These are phyloP conservation scores for Synanceia verrucosa DNA, from an alignment of 2,797 vertebrate genomes.

Conservation along the genomic window DNA sequence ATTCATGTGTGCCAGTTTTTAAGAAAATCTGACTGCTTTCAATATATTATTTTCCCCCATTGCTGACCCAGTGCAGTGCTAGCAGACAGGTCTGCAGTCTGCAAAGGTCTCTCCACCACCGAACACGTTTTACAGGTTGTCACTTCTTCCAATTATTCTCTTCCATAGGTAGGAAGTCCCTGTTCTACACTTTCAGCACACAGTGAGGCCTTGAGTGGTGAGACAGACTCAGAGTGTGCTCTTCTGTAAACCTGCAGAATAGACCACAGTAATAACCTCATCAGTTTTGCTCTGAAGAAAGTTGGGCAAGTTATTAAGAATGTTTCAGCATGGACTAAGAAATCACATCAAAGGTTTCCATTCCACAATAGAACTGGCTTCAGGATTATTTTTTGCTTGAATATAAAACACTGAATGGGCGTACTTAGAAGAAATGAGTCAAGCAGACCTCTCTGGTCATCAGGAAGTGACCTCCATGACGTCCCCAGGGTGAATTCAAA, in stretches of 20 bases:
- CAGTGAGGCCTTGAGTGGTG: not conserved
- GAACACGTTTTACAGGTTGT: constrained; percentile 20
- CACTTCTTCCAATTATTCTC: constrained; percentile 17
- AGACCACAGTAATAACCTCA: not conserved
- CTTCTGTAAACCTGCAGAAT: not conserved
- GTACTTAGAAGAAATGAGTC: not conserved
- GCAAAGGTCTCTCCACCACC: not conserved
- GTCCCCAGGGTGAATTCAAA: not conserved
- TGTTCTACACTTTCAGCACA: not conserved
- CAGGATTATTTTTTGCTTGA: not conserved
- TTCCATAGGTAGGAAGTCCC: not conserved
- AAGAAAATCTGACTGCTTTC: not conserved
- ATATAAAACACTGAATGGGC: not conserved
- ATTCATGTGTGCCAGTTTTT: not conserved
- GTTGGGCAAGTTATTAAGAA: not conserved
- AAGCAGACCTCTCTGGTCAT: constrained; percentile 7
- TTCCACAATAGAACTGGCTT: not conserved
- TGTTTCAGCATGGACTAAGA: not conserved
- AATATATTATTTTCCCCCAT: not conserved
- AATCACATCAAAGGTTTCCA: not conserved
- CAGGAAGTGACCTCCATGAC: not conserved
- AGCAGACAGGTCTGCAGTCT: not conserved
- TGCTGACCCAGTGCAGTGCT: not conserved
- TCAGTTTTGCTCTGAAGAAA: not conserved
- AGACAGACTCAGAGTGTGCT: not conserved